Evolutionary conservation across 2,113 vertebrate species (phyloP).

Genomic region (Albula glossodonta): DNA sequence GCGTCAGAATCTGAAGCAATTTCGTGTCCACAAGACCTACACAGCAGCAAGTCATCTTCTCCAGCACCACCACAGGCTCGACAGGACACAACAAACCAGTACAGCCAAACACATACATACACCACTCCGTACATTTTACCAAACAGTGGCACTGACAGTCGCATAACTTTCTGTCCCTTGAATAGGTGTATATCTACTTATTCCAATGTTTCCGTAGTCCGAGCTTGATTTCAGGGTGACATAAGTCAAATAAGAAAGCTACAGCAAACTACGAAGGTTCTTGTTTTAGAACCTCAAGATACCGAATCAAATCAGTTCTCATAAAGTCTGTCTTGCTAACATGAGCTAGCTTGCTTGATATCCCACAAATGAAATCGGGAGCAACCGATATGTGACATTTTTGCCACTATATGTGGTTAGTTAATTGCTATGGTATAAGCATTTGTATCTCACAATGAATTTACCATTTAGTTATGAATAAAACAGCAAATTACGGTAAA

Average conservation of each 20-base stretch:
- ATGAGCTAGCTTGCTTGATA: background rate
- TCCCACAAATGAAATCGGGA: background rate
- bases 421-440: background rate
- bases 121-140: background rate
- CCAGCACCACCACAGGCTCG: constrained; percentile 4
- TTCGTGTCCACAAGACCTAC: constrained; percentile 55
- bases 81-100: background rate
- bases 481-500: background rate
- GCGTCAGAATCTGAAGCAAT: constrained; percentile 43
- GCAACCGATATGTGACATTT: background rate
- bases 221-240: background rate
- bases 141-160: background rate
- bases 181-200: background rate
- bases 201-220: background rate
- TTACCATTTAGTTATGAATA: background rate
- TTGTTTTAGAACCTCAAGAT: background rate
- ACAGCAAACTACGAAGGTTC: background rate
- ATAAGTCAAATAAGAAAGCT: background rate
- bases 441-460: background rate
- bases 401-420: background rate
- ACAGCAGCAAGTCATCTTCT: constrained; percentile 39
- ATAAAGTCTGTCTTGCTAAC: background rate
- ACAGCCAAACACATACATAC: constrained; percentile 3
- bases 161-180: background rate
- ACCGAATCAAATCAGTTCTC: background rate